Conservation (phyloP, 2,888 invertebrate species). For the Tipula helvola region DNA sequence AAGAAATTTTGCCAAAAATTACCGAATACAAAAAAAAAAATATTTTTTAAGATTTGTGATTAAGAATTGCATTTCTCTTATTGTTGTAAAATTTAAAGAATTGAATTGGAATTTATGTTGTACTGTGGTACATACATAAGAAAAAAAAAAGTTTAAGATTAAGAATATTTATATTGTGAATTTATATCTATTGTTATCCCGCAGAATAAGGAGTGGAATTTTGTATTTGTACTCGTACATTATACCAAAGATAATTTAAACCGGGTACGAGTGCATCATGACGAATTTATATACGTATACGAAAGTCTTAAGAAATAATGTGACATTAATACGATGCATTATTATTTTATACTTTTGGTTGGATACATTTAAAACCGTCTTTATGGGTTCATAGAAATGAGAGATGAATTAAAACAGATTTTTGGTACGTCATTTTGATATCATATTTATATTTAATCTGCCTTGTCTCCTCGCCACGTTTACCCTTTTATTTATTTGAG, state of each 20-base stretch:
- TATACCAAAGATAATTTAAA: background rate
- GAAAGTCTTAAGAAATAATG: background rate
- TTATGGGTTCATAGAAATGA: background rate
- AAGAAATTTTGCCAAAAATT: background rate
- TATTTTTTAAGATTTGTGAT: background rate
- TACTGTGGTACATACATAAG: background rate
- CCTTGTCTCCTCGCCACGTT: background rate
- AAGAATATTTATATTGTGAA: background rate
- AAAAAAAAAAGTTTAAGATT: background rate
- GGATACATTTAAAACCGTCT: background rate
- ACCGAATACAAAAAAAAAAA: background rate
- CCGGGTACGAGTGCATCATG: background rate
- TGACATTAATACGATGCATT: background rate
- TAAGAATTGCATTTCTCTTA: background rate
- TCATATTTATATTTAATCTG: background rate
- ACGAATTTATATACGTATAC: background rate
- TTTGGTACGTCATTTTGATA: background rate
- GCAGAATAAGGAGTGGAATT: background rate
- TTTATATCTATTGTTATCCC: background rate
- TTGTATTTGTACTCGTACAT: background rate
- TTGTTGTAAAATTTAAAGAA: background rate
- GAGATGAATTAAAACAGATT: background rate
- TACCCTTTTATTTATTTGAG: background rate
- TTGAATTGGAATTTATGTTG: background rate
- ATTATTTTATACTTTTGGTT: background rate